Evolutionary conservation across 2,113 vertebrate genomes (phyloP), one percentile per base, ranked within the genome.

Genomic region (Paracanthobrama guichenoti): DNA sequence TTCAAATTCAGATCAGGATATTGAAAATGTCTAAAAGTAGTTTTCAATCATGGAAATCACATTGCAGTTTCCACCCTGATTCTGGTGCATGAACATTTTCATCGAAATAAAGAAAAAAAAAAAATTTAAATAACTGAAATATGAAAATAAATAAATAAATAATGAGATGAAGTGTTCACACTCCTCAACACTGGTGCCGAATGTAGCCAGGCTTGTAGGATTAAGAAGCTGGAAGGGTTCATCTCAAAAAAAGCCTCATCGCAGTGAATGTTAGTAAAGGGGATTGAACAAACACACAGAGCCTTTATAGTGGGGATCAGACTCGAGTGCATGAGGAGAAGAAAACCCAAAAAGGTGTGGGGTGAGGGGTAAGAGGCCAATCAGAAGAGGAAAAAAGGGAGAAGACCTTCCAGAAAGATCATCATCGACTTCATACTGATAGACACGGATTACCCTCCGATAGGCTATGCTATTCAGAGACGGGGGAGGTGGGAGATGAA

Each of bases 391-490:
- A 74, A 87, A 87, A 89, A 66, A 48, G 55, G 69, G 59, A 85
- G 71, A 90, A 95, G 94, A 94, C 97, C 97, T 98, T 98, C 96
- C 97, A 92, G 96, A 97, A 91, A 98, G 97, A 96, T 97, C 97
- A 96, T 98, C 97, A 95, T 96, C 96, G 95, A 97, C 97, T 95
- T 98, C 96, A 95, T 98, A 98, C 93, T 97, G 96, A 98, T 95
- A 96, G 93, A 99, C 96, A 95, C 95, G 95, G 95, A 98, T 96
- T 96, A 99, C 96, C 93, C 96, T 95, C 83, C 97, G 97, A 92
- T 97, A 99, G 2, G 97, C 97, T 96, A 98, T 96, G 95, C 96
- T 98, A 98, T 88, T 95, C 92, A 94, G 92, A 97, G 95, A 94
- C 92, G 95, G 81, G 93, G 95, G 82, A 74, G 87, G 82, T 81